Evolutionary conservation across 2,888 invertebrate species (phyloP), one percentile per base, ranked within the genome.

Genomic region (Agrochola circellaris): DNA sequence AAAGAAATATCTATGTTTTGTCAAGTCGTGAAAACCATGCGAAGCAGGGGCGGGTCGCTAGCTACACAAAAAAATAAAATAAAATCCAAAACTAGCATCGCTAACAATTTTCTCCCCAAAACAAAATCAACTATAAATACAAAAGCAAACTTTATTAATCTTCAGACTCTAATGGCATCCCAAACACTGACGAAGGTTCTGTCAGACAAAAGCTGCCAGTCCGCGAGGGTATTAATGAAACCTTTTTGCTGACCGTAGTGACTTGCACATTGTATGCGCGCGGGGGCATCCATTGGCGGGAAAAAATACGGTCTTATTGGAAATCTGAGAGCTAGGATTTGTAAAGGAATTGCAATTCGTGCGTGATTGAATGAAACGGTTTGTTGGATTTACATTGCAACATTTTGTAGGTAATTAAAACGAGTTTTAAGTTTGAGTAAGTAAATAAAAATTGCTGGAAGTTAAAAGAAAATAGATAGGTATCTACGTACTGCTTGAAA

Each of bases 161-260:
- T 62, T 45, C 34, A 45, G 61, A 60, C 79, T 67, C 66, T 82
- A 84, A 84, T 84, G 82, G 82, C 84, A 82, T 80, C 84, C 84
- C 77, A 78, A 87, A 84, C 83, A 82, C 77, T 91, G 91, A 92
- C 91, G 90, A 89, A 88, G 93, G 92, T 87, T 76, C 66, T 83
- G 88, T 88, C 91, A 90, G 89, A 90, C 91, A 89, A 89, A 88
- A 86, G 87, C 84, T 82, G 82, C 68, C 78, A 72, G 72, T 74
- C 67, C 77, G 72, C 71, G 26, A 75, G 69, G 75, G 89, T 90
- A 92, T 94, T 92, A 93, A 94, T 93, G 91, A 89, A 87, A 88
- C 82, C 80, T 92, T 94, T 92, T 90, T 93, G 93, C 93, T 88
- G 91, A 93, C 93, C 89, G 85, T 92, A 89, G 91, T 94, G 93